These are phyloP conservation scores for Teinopalpus imperialis DNA, from an alignment of 2,888 invertebrate genomes.

Conservation along the genomic window DNA sequence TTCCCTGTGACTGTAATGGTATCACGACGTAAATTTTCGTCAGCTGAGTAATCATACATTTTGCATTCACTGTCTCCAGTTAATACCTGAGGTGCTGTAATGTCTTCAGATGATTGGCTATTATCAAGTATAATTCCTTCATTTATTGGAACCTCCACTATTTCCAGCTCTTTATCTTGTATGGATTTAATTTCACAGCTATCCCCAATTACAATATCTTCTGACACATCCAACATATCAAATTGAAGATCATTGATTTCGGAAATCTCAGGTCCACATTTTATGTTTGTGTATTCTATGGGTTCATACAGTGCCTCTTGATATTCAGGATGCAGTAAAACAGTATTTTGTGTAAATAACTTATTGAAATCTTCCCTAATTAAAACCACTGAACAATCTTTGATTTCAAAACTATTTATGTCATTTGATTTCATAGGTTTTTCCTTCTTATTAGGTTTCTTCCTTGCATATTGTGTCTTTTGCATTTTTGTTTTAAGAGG, in stretches of 20 bases:
- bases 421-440: conserved; percentile 31
- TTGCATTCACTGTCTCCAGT: conserved; percentile 53
- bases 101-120: conserved; percentile 59
- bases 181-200: conserved; percentile 52
- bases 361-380: conserved; percentile 47
- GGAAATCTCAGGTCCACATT: conserved; percentile 33
- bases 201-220: conserved; percentile 70
- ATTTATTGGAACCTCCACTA: conserved; percentile 38
- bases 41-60: conserved; percentile 65
- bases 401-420: conserved; percentile 38
- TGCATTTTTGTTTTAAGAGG: conserved; percentile 40
- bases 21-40: conserved; percentile 62
- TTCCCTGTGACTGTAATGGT: conserved; percentile 60
- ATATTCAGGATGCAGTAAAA: conserved; percentile 1
- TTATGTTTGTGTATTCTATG: conserved; percentile 27
- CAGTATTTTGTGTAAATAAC: conserved; percentile 34
- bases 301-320: conserved; percentile 20
- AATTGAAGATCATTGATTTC: conserved; percentile 59
- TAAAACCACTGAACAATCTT: conserved; percentile 58
- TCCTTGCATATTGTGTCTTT: conserved; percentile 38
- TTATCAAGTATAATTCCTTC: conserved; percentile 71
- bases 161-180: conserved; percentile 46
- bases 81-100: conserved; percentile 28
- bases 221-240: conserved; percentile 75
- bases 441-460: conserved; percentile 35